A percentile compares a stretch with the other conserved stretches of the same genome.
These are phyloP conservation scores for Peromyscus californicus DNA, from an alignment of 2,113 vertebrate genomes.

Conservation along the genomic window DNA sequence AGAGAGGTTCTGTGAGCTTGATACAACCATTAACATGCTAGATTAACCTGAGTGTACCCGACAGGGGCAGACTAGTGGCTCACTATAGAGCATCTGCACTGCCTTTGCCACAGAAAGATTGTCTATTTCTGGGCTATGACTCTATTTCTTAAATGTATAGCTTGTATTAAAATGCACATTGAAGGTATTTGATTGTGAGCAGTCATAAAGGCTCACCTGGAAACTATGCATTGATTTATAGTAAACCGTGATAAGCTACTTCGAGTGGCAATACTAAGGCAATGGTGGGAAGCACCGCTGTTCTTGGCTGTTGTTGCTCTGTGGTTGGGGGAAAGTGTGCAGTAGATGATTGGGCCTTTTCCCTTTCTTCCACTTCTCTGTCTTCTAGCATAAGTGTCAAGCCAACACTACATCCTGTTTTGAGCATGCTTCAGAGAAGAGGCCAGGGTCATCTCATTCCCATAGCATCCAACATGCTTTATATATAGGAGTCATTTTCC, in stretches of 20 bases:
- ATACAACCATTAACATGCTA: constrained; percentile 9
- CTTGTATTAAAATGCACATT: neutral
- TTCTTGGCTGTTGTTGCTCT: neutral
- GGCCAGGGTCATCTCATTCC: neutral
- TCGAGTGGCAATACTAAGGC: neutral
- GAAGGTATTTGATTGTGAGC: neutral
- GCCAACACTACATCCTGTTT: neutral
- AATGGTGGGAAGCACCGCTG: neutral
- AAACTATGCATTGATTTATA: neutral
- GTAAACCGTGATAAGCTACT: neutral
- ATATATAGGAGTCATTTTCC: neutral
- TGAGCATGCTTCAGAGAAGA: neutral
- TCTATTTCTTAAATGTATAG: neutral
- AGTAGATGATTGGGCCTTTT: neutral
- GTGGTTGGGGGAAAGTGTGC: neutral
- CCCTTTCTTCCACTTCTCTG: neutral
- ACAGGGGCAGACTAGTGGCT: neutral
- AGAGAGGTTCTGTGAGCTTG: neutral
- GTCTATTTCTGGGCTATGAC: neutral
- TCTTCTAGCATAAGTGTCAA: neutral
- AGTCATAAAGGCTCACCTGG: neutral
- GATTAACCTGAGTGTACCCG: neutral
- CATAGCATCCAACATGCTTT: neutral
- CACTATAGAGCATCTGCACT: neutral
- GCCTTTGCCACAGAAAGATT: neutral